Evolutionary conservation across 2,797 vertebrate species (phyloP), one percentile per base, ranked within the genome.

Genomic region (Sphenodon punctatus): DNA sequence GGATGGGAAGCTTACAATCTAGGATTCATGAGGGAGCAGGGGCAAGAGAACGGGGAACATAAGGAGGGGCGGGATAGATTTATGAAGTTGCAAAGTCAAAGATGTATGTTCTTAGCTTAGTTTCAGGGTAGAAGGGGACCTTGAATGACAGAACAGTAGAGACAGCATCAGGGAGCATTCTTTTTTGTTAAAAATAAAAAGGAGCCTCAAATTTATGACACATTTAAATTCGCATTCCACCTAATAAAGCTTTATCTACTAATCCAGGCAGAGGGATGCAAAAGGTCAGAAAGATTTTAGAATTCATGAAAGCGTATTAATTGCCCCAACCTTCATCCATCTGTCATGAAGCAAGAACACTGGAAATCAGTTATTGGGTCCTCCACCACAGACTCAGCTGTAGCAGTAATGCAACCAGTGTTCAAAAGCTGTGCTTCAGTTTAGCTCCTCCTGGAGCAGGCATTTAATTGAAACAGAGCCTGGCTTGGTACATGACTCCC

Each of bases 221-320:
- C 20, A 34, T 36, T 58, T 49, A 51, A 65, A 42, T 42, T 86
- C 77, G 39, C 27, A 60, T 59, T 81, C 7, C 32, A 55, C 42
- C 27, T 71, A 84, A 78, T 59, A 86, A 82, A 67, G 43, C 11
- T 43, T 3, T 43, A n/a, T 65, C 67, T 78, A 39, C 36, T 78
- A 84, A 88, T 69, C 85, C 22, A 71, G 63, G 59, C 23, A 80
- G 39, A 82, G 42, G 45, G 77, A 89, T 86, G 39, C 58, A 88
- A 93, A 93, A 92, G 90, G 77, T 89, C 74, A 90, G 86, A 86
- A 88, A 85, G 84, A 92, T 88, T 92, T 88, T 87, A 78, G n/a
- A 72, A 70, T 61, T 70, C 88, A 78, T 86, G 53, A 92, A 89
- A 91, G 78, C 72, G 65, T 79, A 90, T 84, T 91, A 89, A 88